Evolutionary conservation across 2,797 vertebrate species (phyloP).

Genomic region (Monodelphis domestica): DNA sequence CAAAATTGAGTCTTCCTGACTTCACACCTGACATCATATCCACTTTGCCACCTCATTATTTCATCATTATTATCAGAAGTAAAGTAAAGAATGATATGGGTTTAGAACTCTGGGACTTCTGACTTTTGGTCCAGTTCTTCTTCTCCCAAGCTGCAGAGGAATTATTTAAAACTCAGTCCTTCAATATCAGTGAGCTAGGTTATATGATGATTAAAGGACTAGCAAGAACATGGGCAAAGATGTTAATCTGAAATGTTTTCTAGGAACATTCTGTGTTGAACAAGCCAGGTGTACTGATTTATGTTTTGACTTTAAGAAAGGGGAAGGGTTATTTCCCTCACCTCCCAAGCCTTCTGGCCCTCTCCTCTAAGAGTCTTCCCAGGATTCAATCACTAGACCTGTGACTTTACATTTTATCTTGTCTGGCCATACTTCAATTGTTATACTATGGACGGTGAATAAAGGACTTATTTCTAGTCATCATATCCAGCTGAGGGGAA

Average conservation of each 20-base stretch:
- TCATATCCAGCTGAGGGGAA: background rate
- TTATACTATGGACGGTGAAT: background rate
- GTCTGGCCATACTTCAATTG: conserved; percentile 35
- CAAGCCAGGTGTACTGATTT: conserved; percentile 64
- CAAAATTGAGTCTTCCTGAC: too few relatives aligned
- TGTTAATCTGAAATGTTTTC: conserved; percentile 72
- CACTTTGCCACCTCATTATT: too few relatives aligned
- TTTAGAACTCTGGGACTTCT: background rate
- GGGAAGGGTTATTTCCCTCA: conserved; percentile 79
- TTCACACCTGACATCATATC: too few relatives aligned
- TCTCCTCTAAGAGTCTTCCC: conserved; percentile 37
- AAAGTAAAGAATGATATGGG: background rate
- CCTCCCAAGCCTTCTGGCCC: conserved; percentile 52
- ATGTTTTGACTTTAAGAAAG: conserved; percentile 71
- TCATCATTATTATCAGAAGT: background rate
- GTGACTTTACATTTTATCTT: conserved; percentile 50
- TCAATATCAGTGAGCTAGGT: background rate
- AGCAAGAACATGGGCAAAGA: conserved; percentile 53
- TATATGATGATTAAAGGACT: background rate
- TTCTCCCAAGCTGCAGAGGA: background rate
- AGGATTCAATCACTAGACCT: conserved; percentile 60
- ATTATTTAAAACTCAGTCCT: conserved; percentile 13
- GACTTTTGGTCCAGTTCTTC: background rate
- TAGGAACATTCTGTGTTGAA: conserved; percentile 65
- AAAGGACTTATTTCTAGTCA: background rate